These are phyloP conservation scores for Halesus radiatus DNA, from an alignment of 1,140 invertebrate genomes.

Conservation along the genomic window DNA sequence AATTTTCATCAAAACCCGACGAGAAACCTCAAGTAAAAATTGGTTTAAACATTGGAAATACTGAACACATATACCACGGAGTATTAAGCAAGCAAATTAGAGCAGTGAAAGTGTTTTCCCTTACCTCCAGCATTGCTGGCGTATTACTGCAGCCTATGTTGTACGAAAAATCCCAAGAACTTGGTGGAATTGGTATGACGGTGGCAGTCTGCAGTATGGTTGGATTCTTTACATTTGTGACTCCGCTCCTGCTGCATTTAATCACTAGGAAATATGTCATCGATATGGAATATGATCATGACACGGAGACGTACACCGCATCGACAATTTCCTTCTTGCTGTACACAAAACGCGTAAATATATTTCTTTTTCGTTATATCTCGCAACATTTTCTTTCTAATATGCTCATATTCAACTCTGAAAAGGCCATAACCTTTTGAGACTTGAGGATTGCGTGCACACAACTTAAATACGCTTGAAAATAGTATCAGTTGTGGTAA, in stretches of 20 bases:
- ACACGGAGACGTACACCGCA: conserved; percentile 77
- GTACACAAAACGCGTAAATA: conserved; percentile 72
- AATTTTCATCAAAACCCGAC: conserved; percentile 15
- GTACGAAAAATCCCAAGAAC: conserved; percentile 72
- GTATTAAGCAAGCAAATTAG: conserved; percentile 76
- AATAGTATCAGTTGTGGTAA: too few species aligned
- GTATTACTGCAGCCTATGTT: conserved; percentile 82
- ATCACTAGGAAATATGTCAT: conserved; percentile 90
- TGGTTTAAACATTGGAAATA: not conserved
- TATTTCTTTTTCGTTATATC: conserved; percentile 19
- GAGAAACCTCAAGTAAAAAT: conserved; percentile 12
- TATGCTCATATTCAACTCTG: too few species aligned
- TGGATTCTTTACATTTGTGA: conserved; percentile 85
- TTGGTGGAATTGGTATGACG: conserved; percentile 71
- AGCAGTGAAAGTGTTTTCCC: conserved; percentile 84
- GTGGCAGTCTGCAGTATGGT: conserved; percentile 76
- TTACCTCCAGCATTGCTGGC: conserved; percentile 80
- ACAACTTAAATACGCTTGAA: too few species aligned
- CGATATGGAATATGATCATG: conserved; percentile 78
- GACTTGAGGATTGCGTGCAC: too few species aligned
- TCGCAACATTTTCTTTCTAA: too few species aligned
- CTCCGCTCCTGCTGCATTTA: conserved; percentile 85
- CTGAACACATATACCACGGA: conserved; percentile 70
- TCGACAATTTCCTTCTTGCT: conserved; percentile 79
- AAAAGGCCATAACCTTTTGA: too few species aligned